These are phyloP conservation scores for Teleopsis dalmanni DNA, from an alignment of 1,140 invertebrate genomes.

Conservation along the genomic window DNA sequence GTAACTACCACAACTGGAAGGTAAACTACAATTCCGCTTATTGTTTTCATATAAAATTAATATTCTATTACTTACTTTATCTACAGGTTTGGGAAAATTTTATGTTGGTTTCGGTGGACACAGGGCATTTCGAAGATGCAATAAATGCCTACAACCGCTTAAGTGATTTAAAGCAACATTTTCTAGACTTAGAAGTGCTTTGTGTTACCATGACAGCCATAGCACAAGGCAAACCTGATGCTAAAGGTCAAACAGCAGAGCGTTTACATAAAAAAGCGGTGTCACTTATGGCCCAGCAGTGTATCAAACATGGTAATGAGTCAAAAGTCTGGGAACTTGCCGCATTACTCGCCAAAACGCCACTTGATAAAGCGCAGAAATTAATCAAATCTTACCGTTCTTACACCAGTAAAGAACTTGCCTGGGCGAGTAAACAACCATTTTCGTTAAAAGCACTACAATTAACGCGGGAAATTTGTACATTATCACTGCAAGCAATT, in stretches of 20 bases:
- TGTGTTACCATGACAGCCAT: slow-evolving; percentile 66
- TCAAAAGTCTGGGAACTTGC: slow-evolving; percentile 73
- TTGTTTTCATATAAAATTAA: background rate
- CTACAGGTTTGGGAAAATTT: slow-evolving; percentile 90
- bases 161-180: slow-evolving; percentile 75
- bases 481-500: slow-evolving; percentile 39
- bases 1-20: slow-evolving; percentile 92
- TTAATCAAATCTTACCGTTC: slow-evolving; percentile 55
- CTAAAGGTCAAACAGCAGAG: slow-evolving; percentile 19
- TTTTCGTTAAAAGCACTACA: slow-evolving; percentile 45
- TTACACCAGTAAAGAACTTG: slow-evolving; percentile 49
- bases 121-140: slow-evolving; percentile 66
- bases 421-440: slow-evolving; percentile 54
- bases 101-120: slow-evolving; percentile 72
- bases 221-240: slow-evolving; percentile 54
- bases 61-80: no score
- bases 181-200: slow-evolving; percentile 71
- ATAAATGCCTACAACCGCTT: slow-evolving; percentile 76
- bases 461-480: slow-evolving; percentile 45
- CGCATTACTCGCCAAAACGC: slow-evolving; percentile 58
- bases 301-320: slow-evolving; percentile 58
- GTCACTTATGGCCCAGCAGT: slow-evolving; percentile 76
- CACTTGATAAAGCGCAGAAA: slow-evolving; percentile 54
- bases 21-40: background rate
- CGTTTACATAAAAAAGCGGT: slow-evolving; percentile 55